Conservation (phyloP, 2,797 vertebrate genomes). For the Zalophus californianus region DNA sequence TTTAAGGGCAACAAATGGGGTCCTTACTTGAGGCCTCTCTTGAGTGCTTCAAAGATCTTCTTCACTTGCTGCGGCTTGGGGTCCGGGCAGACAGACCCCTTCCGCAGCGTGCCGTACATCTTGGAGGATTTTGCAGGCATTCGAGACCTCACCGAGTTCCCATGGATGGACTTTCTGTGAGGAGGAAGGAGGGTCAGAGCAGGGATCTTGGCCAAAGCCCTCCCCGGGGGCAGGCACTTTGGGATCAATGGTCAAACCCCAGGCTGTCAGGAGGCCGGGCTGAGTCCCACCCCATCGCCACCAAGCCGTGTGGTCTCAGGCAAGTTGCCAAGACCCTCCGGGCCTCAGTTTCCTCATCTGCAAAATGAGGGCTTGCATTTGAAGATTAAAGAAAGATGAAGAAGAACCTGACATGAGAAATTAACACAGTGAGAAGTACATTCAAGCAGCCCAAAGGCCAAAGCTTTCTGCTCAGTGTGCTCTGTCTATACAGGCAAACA, state of each 20-base stretch:
- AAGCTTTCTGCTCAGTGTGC: rapidly evolving
- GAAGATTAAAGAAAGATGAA: background rate
- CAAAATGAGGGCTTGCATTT: background rate
- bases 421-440: background rate
- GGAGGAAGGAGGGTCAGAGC: background rate
- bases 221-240: rapidly evolving
- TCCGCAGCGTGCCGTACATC: slow-evolving; percentile 88
- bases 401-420: background rate
- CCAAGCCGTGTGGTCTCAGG: background rate
- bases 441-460: background rate
- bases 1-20: rapidly evolving
- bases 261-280: background rate
- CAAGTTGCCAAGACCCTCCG: background rate
- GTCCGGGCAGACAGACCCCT: slow-evolving; percentile 84
- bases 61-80: slow-evolving; percentile 94
- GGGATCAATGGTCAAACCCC: background rate
- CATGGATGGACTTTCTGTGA: slow-evolving; percentile 89
- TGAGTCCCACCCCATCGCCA: background rate
- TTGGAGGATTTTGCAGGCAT: slow-evolving; percentile 88
- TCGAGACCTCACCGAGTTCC: slow-evolving; percentile 92
- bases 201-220: background rate
- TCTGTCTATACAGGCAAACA: background rate
- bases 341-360: slow-evolving; percentile 19
- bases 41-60: slow-evolving; percentile 93
- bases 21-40: slow-evolving; percentile 95